Base-by-base conservation (phyloP, 2,797 vertebrate genomes). In the Carduelis carduelis region DNA sequence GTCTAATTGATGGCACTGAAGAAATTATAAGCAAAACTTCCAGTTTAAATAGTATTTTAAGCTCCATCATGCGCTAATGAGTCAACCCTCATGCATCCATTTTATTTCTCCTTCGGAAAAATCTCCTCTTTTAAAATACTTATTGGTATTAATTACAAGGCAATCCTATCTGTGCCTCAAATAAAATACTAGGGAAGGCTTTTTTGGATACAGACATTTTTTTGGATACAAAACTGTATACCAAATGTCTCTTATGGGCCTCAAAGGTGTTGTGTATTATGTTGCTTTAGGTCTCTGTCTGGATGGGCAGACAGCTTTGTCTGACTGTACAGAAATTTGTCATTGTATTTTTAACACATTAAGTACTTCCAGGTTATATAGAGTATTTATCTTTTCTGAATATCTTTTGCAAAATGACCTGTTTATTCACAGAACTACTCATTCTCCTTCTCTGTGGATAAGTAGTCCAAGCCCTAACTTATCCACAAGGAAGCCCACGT, bases 11-110 rank as follows among this genome's bases (percentile, higher is more conserved):
- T 69, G 47, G 46, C 39, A 56, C 3, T 85, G 35, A 72, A 91
- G 41, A 75, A 86, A 91, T 78, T 28, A 49, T 7, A 92, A 83
- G 61, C 43, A 77, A 80, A 85, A 39, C 43, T 50, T 89, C 28
- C 39, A 52, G 30, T 88, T 85, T 81, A 89, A 91, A 86, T 55
- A 27, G 7, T 69, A 85, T 91, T 89, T 95, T 90, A 90, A 89
- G 70, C 82, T 92, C 41, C 30, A 52, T 81, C 83, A 89, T 41
- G 41, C 59, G 72, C 30, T 59, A 91, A 41, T 70, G 83, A 91
- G 63, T 91, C 85, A 90, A 90, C 70, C 34, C 27, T 90, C 59
- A 53, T 16, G 26, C 19, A 4, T 65, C 85, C 7, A 11, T 63
- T 86, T 71, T 50, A 10, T 64, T 76, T 85, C 41, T 87, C 59